Percentiles rank a stretch among this genome's conserved stretches.
Conservation (phyloP, 2,113 vertebrate species). For the Elachura formosa region DNA sequence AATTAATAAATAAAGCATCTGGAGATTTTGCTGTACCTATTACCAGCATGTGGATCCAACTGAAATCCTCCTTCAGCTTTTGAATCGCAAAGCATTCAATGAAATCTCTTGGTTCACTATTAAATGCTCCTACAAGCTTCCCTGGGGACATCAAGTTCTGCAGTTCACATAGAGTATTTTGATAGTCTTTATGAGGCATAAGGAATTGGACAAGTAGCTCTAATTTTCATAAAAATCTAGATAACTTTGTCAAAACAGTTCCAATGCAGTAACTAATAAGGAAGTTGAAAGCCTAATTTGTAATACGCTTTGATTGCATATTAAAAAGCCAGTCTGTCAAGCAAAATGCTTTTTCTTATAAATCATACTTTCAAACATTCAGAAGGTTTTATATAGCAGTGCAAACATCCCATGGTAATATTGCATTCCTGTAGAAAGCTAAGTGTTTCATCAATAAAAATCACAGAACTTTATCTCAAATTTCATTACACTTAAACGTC, state of each 20-base stretch:
- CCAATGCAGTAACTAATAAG: neutral
- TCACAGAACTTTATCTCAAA: neutral
- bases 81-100: neutral
- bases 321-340: neutral
- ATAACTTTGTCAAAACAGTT: neutral
- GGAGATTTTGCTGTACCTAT: neutral
- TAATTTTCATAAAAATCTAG: neutral
- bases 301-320: neutral
- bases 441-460: conserved; percentile 37
- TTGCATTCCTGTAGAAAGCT: neutral
- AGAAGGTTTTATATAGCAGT: neutral
- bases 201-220: neutral
- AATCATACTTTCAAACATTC: conserved; percentile 2
- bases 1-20: neutral
- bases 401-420: neutral
- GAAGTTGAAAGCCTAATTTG: neutral
- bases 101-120: neutral
- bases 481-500: neutral
- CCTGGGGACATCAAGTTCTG: neutral
- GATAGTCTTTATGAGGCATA: neutral
- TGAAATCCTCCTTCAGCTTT: neutral
- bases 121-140: neutral
- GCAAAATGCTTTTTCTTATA: neutral
- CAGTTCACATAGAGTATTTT: neutral
- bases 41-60: neutral